A percentile compares a stretch with the other conserved stretches of the same genome.
Conservation (phyloP, 2,113 vertebrate genomes). For the Pycnonotus jocosus region DNA sequence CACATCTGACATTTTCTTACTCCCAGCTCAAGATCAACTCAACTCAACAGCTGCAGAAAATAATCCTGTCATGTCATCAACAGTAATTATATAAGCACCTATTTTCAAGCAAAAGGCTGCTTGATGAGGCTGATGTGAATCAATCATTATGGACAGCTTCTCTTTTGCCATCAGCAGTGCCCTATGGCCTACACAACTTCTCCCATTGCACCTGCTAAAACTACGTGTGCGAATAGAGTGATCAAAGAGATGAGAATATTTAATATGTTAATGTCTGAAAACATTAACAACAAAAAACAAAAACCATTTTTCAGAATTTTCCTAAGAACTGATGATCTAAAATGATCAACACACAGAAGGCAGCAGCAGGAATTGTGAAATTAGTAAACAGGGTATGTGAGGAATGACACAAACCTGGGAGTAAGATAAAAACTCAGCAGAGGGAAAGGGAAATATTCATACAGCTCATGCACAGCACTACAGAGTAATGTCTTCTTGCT, state of each 20-base stretch:
- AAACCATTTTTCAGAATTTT: background rate
- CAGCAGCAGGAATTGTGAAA: background rate
- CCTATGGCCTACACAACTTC: background rate
- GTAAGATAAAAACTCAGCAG: background rate
- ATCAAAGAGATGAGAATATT: background rate
- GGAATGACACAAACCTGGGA: background rate
- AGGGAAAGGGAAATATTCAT: background rate
- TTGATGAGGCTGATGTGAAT: background rate
- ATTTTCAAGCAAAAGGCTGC: background rate
- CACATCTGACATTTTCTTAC: background rate
- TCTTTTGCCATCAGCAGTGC: background rate
- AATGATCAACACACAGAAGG: background rate
- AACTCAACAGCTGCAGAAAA: background rate
- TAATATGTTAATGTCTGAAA: background rate
- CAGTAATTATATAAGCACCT: background rate
- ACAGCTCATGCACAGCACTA: background rate
- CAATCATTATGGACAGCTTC: background rate
- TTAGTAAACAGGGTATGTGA: background rate
- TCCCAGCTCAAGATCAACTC: conserved; percentile 4
- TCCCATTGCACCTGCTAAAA: background rate
- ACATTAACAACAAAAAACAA: background rate
- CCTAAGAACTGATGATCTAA: background rate
- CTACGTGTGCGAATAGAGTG: background rate
- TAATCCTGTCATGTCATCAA: background rate
- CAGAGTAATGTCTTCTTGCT: background rate